Evolutionary conservation across 2,113 vertebrate genomes (phyloP).

Genomic region (Ochotona princeps): DNA sequence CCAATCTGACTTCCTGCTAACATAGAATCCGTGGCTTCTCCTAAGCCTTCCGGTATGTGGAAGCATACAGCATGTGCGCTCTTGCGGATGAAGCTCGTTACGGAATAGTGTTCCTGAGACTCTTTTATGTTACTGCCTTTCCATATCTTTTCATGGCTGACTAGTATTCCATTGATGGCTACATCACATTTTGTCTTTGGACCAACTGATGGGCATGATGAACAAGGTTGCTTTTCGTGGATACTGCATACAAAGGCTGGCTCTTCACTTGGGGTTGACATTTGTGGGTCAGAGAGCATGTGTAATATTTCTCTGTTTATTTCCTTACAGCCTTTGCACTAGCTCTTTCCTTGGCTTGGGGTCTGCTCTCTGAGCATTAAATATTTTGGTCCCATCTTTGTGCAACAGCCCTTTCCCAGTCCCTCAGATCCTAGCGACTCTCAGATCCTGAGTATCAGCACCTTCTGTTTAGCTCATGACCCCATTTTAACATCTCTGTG

Average conservation of each 20-base stretch:
- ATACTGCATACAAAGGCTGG: neutral
- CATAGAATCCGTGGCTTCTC: neutral
- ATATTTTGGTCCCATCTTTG: neutral
- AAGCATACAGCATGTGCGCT: neutral
- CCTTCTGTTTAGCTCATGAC: neutral
- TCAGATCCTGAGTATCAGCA: neutral
- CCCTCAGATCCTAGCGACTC: neutral
- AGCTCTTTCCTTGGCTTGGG: neutral
- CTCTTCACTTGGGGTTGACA: neutral
- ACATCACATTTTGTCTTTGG: neutral
- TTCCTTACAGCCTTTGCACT: neutral
- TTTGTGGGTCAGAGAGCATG: neutral
- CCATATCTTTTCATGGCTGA: neutral
- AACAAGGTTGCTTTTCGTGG: neutral
- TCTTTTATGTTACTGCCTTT: neutral
- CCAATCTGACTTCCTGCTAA: neutral
- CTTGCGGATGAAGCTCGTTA: neutral
- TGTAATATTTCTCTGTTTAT: neutral
- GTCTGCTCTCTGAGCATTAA: neutral
- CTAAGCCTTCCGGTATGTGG: neutral
- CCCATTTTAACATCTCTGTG: neutral
- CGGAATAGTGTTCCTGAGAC: neutral
- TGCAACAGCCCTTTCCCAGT: neutral
- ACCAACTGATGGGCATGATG: neutral
- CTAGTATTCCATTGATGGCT: neutral